Base-by-base conservation (phyloP, 2,113 vertebrate species). In the Solea solea region DNA sequence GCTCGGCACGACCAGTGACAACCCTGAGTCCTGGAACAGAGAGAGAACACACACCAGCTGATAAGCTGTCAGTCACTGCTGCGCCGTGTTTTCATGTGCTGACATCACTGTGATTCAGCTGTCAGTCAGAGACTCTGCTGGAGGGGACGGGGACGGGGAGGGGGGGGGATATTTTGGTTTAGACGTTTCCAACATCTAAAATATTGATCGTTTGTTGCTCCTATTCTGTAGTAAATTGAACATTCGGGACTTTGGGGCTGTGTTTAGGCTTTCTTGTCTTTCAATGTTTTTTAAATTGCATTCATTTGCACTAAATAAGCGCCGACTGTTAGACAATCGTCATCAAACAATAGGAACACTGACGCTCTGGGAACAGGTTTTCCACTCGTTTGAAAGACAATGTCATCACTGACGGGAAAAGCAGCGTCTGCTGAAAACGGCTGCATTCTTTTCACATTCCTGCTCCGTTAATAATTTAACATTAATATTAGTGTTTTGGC, bases 381-480 rank as follows among this genome's bases (percentile, higher is more conserved):
- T 21, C n/a, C n/a, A n/a, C n/a, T n/a, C n/a, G n/a, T n/a, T n/a
- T n/a, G n/a, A n/a, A n/a, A n/a, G n/a, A n/a, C n/a, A n/a, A n/a
- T n/a, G n/a, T n/a, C n/a, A n/a, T n/a, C n/a, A n/a, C n/a, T n/a
- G n/a, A n/a, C n/a, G n/a, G n/a, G n/a, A n/a, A 21, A 21, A 51
- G 0, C 9, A 46, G 13, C 49, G 44, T 1, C 28, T 10, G 3
- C 41, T 53, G 41, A 42, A 61, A 55, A 50, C 21, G 9, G 16
- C 34, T 34, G 55, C 44, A 50, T 68, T 60, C 3, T 55, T 79
- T 44, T 25, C 49, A 39, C 13, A 41, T 59, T 21, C 54, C 16
- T 58, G 15, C 44, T 7, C 3, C 51, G 48, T 80, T 52, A 51
- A 76, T 84, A 69, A 73, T 68, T 75, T 58, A 58, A 76, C 45